phyloP scores from a whole-genome alignment of 2,113 vertebrate species.

The Corythornis madagascariensis region DNA sequence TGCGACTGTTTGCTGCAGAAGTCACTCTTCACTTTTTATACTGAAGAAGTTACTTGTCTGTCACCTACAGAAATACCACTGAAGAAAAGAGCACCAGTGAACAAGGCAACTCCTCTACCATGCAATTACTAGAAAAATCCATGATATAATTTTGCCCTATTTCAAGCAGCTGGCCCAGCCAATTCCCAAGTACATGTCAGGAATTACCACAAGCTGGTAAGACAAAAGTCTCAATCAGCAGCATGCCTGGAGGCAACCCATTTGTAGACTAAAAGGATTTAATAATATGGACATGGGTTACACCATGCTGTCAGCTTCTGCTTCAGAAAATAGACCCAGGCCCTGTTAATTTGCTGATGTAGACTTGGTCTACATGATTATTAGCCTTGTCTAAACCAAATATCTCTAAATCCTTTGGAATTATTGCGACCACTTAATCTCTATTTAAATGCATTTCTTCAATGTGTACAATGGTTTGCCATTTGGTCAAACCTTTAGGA shows the following conservation, averaged over 20 bases:
- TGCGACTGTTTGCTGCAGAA: neutral
- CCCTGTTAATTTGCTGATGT: neutral
- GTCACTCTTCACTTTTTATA: neutral
- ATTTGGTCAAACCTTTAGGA: neutral
- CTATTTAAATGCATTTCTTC: neutral
- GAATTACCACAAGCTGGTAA: neutral
- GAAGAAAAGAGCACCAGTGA: neutral
- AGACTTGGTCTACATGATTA: neutral
- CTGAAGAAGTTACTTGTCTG: neutral
- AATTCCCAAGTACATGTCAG: neutral
- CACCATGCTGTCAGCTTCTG: neutral
- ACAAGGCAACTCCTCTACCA: neutral
- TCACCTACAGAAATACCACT: neutral
- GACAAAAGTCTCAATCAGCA: neutral
- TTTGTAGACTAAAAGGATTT: neutral
- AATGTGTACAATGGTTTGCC: neutral
- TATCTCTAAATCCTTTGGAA: neutral
- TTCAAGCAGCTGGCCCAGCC: neutral
- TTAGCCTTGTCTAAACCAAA: neutral
- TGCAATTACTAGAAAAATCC: neutral
- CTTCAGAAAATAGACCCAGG: neutral
- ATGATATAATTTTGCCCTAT: neutral
- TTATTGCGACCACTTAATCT: neutral
- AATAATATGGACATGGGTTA: neutral
- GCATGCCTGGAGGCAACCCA: neutral